A percentile compares a stretch with the other conserved stretches of the same genome.
Evolutionary conservation across 1,140 invertebrate species (phyloP).

Genomic region (Manduca sexta): DNA sequence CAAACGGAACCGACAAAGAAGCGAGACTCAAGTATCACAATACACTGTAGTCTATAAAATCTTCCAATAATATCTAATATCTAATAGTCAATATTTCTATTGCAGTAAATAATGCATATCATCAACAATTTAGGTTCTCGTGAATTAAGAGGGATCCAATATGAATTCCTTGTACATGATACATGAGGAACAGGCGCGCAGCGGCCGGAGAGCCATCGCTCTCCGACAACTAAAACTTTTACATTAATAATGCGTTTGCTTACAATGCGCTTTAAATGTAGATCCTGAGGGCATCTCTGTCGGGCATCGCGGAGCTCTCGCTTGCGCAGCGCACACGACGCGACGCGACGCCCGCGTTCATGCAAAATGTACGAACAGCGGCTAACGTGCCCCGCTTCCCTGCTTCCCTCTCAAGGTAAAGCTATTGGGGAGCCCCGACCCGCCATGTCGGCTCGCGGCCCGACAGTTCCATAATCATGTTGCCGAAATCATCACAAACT

Average conservation of each 20-base stretch:
- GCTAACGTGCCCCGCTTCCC: constrained; percentile 46
- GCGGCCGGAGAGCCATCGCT: constrained; percentile 51
- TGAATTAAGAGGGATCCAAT: constrained; percentile 72
- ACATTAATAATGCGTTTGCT: constrained; percentile 71
- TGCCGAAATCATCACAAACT: not conserved
- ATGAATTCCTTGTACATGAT: constrained; percentile 66
- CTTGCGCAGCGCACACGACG: constrained; percentile 38
- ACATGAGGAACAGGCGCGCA: constrained; percentile 56
- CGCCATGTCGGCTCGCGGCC: not conserved
- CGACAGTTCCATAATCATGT: not conserved
- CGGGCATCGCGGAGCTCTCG: constrained; percentile 16
- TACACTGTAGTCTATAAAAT: too few relatives aligned
- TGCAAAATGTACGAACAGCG: constrained; percentile 61
- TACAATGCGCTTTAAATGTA: constrained; percentile 73
- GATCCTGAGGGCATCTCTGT: constrained; percentile 49
- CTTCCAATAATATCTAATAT: too few relatives aligned
- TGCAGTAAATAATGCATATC: too few relatives aligned
- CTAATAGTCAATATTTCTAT: too few relatives aligned
- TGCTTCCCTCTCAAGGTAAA: constrained; percentile 50
- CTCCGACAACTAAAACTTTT: constrained; percentile 68
- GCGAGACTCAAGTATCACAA: too few relatives aligned
- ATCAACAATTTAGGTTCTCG: too few relatives aligned
- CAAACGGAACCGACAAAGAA: too few relatives aligned
- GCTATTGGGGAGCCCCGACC: constrained; percentile 1
- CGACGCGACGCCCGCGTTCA: too few relatives aligned